Percentiles rank a stretch among this genome's conserved stretches.
phyloP scores from a whole-genome alignment of 2,113 vertebrate species.

The Prietella phreatophila region DNA sequence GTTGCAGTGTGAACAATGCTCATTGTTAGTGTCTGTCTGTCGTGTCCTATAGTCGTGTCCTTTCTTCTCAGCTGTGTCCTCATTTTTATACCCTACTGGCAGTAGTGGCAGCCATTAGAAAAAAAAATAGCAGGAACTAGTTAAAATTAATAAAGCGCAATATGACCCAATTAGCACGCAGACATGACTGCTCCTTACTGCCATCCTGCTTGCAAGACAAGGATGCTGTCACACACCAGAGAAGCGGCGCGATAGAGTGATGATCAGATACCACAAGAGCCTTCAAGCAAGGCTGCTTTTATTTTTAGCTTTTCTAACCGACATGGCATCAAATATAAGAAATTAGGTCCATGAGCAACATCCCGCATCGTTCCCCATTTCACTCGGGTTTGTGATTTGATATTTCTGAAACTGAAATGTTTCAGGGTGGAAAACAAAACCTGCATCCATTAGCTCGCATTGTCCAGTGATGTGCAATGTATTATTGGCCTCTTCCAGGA shows the following conservation, averaged over 20 bases:
- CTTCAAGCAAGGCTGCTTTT: slow-evolving; percentile 18
- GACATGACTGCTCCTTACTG: slow-evolving; percentile 35
- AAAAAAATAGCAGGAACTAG: slow-evolving; percentile 9
- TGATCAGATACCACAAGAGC: slow-evolving; percentile 17
- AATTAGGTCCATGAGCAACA: neutral
- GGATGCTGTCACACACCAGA: slow-evolving; percentile 24
- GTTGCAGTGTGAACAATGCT: neutral
- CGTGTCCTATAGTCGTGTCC: neutral
- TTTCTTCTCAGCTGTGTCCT: neutral
- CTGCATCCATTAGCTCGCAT: neutral
- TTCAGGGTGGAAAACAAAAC: neutral
- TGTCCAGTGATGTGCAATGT: neutral
- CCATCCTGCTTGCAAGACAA: neutral
- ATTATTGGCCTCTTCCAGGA: neutral
- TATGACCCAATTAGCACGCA: slow-evolving; percentile 42
- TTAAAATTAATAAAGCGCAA: slow-evolving; percentile 41
- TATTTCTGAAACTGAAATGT: neutral
- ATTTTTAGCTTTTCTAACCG: slow-evolving; percentile 30
- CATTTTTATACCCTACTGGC: slow-evolving; percentile 8
- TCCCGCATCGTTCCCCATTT: neutral
- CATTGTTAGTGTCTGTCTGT: neutral
- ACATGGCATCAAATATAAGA: neutral
- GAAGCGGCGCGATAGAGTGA: neutral
- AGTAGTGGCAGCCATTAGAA: neutral
- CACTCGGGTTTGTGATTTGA: neutral